Conservation (phyloP, 1,140 invertebrate genomes). For the Drosophila simulans region DNA sequence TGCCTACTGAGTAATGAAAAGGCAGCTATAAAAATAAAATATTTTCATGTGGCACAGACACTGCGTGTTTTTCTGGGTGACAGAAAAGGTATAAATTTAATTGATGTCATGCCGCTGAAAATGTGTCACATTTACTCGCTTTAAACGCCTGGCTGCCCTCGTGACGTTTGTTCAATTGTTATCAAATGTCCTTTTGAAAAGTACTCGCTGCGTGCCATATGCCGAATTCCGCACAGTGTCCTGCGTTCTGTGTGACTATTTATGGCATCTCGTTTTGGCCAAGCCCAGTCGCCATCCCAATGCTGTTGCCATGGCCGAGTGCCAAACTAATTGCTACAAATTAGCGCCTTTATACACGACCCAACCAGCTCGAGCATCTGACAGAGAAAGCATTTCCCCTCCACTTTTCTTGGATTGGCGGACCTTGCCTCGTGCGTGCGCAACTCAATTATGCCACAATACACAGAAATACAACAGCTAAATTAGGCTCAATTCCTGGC, state of each 20-base stretch:
- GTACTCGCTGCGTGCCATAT: slow-evolving; percentile 5
- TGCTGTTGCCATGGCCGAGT: slow-evolving; percentile 28
- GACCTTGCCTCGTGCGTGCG: slow-evolving; percentile 45
- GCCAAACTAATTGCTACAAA: slow-evolving; percentile 76
- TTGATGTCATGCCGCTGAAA: slow-evolving; percentile 77
- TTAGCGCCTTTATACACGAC: slow-evolving; percentile 75
- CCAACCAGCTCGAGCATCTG: slow-evolving; percentile 23
- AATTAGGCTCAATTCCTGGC: slow-evolving; percentile 35
- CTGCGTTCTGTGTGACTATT: slow-evolving; percentile 33
- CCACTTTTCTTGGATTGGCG: slow-evolving; percentile 16
- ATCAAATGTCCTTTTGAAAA: slow-evolving; percentile 63
- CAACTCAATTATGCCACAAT: slow-evolving; percentile 52
- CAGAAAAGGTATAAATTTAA: slow-evolving; percentile 70
- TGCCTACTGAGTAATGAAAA: not conserved
- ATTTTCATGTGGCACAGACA: slow-evolving; percentile 18
- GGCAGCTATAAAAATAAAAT: slow-evolving; percentile 35
- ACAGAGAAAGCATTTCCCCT: slow-evolving; percentile 39
- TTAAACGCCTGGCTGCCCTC: slow-evolving; percentile 37
- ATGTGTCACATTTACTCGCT: slow-evolving; percentile 45
- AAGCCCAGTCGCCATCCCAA: slow-evolving; percentile 10
- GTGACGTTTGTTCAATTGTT: slow-evolving; percentile 64
- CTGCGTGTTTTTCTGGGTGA: slow-evolving; percentile 13
- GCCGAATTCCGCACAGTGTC: slow-evolving; percentile 1
- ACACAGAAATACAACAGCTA: slow-evolving; percentile 38
- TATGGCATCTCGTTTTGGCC: slow-evolving; percentile 22